A percentile compares a stretch with the other conserved stretches of the same genome.
These are phyloP conservation scores for Pseudomyrmex sp. DNA, from an alignment of 1,140 invertebrate species.

Conservation along the genomic window DNA sequence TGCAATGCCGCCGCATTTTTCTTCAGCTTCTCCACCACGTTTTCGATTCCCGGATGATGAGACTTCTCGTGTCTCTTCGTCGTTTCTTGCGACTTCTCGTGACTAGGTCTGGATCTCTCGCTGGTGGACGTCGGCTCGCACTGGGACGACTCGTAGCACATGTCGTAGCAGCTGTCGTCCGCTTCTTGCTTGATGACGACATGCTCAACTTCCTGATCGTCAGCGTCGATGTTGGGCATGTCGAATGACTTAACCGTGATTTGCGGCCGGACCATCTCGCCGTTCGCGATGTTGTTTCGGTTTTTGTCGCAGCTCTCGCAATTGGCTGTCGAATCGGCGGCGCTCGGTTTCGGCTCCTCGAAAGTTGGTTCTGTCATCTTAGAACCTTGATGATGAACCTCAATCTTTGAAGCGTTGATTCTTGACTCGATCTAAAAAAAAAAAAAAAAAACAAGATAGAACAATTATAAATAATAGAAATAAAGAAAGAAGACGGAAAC, in stretches of 20 bases:
- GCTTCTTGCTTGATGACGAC: constrained; percentile 72
- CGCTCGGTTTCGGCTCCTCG: neutral
- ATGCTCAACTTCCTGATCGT: constrained; percentile 73
- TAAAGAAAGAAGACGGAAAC: no score
- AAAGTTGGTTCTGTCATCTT: constrained; percentile 3
- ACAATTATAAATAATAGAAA: no score
- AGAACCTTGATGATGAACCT: constrained; percentile 10
- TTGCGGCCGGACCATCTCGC: constrained; percentile 36
- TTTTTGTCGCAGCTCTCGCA: constrained; percentile 58
- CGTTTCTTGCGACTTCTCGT: constrained; percentile 37
- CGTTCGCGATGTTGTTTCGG: neutral
- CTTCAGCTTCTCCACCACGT: constrained; percentile 83
- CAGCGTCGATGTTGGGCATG: constrained; percentile 82
- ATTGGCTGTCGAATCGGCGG: constrained; percentile 2
- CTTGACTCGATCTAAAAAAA: constrained; percentile 46
- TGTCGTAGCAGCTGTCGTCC: constrained; percentile 48
- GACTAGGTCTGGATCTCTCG: constrained; percentile 54
- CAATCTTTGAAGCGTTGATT: neutral
- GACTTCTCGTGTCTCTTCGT: constrained; percentile 74
- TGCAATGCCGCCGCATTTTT: constrained; percentile 79
- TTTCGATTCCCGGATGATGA: constrained; percentile 80
- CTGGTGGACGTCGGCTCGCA: constrained; percentile 54
- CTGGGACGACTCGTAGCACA: constrained; percentile 36
- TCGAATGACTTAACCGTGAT: constrained; percentile 79
- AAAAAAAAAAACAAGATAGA: neutral